Evolutionary conservation across 64 coral and sea anemone species (phyloP).

Genomic region (Pachyseris speciosa): DNA sequence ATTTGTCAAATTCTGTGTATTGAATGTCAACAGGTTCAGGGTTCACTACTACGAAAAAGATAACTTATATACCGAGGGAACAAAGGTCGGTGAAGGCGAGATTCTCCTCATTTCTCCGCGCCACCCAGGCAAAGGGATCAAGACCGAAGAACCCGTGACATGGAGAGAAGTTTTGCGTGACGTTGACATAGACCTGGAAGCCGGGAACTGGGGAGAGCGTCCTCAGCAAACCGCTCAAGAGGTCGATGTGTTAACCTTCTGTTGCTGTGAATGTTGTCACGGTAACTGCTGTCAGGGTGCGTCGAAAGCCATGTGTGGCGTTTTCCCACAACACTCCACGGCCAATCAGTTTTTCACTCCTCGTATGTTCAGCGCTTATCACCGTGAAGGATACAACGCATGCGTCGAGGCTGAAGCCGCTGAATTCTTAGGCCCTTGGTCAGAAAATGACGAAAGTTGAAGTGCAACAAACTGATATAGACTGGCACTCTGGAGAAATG

Average conservation of each 20-base stretch:
- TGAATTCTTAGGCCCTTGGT: slow-evolving; percentile 52
- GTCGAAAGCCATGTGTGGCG: slow-evolving; percentile 31
- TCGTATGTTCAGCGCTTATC: slow-evolving; percentile 80
- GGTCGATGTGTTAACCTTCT: slow-evolving; percentile 59
- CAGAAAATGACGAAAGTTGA: no score
- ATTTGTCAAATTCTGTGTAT: neutral
- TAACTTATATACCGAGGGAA: neutral
- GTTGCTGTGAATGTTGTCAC: slow-evolving; percentile 82
- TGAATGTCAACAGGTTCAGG: neutral
- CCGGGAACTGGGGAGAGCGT: slow-evolving; percentile 53
- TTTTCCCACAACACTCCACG: slow-evolving; percentile 61
- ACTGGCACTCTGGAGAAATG: no score
- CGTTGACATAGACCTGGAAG: slow-evolving; percentile 48
- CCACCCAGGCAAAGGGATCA: neutral
- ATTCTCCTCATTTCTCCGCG: slow-evolving; percentile 17
- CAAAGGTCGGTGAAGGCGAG: slow-evolving; percentile 11
- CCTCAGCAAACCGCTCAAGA: slow-evolving; percentile 52
- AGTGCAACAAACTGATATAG: no score
- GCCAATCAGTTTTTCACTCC: slow-evolving; percentile 83
- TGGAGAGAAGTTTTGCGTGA: slow-evolving; percentile 67
- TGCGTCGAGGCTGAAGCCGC: slow-evolving; percentile 79
- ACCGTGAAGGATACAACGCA: slow-evolving; percentile 83
- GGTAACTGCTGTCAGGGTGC: slow-evolving; percentile 15
- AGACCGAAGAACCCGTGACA: neutral
- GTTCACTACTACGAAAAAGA: neutral